Conservation (phyloP, 2,797 vertebrate genomes). For the Sciurus vulgaris region DNA sequence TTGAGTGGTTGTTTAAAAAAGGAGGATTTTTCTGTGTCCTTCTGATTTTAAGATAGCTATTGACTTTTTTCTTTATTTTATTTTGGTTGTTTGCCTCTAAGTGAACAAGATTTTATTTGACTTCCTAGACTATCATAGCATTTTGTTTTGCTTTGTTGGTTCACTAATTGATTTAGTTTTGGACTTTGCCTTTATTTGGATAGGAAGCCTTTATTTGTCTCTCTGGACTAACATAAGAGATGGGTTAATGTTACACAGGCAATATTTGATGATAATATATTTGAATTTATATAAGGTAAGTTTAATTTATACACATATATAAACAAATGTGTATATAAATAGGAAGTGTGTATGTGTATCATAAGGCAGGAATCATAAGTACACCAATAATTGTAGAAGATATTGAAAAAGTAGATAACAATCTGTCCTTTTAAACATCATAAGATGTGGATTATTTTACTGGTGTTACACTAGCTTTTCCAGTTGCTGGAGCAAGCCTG, state of each 20-base stretch:
- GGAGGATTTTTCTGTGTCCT: background rate
- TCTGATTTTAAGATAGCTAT: background rate
- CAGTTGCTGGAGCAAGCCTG: background rate
- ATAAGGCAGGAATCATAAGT: background rate
- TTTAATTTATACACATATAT: conserved; percentile 8
- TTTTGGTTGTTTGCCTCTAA: background rate
- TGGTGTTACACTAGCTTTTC: background rate
- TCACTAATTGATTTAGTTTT: conserved; percentile 15
- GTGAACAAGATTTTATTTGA: background rate
- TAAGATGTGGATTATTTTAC: background rate
- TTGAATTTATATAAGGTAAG: background rate
- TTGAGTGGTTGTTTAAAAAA: too few relatives aligned
- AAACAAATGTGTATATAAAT: background rate
- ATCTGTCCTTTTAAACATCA: background rate
- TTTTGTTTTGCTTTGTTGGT: background rate
- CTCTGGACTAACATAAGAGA: background rate
- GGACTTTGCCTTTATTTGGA: background rate
- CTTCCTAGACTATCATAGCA: background rate
- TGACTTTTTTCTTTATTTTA: background rate
- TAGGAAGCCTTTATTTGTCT: background rate
- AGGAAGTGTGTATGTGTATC: background rate
- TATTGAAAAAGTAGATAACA: background rate
- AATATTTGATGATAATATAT: background rate
- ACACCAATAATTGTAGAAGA: background rate
- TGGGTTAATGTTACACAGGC: background rate